phyloP scores from a whole-genome alignment of 2,888 invertebrate genomes.

The Apotomis capreana region DNA sequence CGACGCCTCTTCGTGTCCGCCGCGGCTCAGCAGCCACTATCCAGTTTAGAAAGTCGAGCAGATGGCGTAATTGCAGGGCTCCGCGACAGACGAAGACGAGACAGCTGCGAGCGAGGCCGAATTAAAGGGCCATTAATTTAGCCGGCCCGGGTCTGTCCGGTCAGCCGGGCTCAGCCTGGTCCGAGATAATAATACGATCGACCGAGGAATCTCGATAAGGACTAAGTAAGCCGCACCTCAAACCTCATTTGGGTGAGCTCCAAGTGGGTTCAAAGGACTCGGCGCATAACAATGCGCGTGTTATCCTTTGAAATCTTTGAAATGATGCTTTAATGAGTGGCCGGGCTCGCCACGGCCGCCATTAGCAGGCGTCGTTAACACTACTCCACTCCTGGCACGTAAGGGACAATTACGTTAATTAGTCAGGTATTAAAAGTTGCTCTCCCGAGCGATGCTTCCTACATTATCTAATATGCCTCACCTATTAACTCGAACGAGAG shows the following conservation, averaged over 20 bases:
- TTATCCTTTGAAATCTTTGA: slow-evolving; percentile 23
- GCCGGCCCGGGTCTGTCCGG: neutral
- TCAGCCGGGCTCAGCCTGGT: neutral
- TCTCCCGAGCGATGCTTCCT: neutral
- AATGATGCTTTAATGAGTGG: slow-evolving; percentile 22
- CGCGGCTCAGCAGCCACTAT: neutral
- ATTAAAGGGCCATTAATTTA: slow-evolving; percentile 33
- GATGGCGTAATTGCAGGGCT: slow-evolving; percentile 37
- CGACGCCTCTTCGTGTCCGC: neutral
- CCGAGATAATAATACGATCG: slow-evolving; percentile 28
- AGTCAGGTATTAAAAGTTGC: slow-evolving; percentile 25
- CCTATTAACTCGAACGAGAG: neutral
- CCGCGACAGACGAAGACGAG: slow-evolving; percentile 5
- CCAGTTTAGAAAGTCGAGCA: slow-evolving; percentile 27
- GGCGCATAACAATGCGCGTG: slow-evolving; percentile 1
- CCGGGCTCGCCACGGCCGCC: neutral
- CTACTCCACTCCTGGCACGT: slow-evolving; percentile 14
- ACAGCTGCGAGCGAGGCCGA: slow-evolving; percentile 26
- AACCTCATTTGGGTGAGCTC: neutral
- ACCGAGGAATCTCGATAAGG: slow-evolving; percentile 21
- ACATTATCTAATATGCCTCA: slow-evolving; percentile 5
- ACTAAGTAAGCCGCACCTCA: slow-evolving; percentile 5
- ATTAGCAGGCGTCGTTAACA: slow-evolving; percentile 16
- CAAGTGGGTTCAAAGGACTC: slow-evolving; percentile 6
- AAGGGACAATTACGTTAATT: too few species aligned